Evolutionary conservation across 2,797 vertebrate species (phyloP).

Genomic region (Loriculus beryllinus): DNA sequence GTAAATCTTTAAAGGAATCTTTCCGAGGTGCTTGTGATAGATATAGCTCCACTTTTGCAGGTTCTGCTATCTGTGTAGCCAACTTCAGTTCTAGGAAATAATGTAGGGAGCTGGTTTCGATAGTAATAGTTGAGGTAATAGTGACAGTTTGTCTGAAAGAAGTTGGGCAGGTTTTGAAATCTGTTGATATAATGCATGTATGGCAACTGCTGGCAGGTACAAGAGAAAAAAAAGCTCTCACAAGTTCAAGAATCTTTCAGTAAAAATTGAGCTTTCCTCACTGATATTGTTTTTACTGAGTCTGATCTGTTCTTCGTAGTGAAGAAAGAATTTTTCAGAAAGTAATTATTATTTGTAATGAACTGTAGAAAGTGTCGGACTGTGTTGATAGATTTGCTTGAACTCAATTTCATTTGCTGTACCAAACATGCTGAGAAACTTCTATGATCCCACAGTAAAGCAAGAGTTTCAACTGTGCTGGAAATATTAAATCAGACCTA

Average conservation of each 20-base stretch:
- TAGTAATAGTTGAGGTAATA: background rate
- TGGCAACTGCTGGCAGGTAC: background rate
- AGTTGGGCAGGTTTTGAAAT: background rate
- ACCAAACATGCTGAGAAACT: background rate
- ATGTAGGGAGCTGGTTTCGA: background rate
- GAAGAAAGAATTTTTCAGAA: background rate
- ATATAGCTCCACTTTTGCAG: background rate
- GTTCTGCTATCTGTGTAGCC: background rate
- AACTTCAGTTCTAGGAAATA: background rate
- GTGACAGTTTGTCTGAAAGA: background rate
- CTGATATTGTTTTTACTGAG: background rate
- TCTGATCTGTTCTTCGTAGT: background rate
- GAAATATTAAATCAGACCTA: background rate
- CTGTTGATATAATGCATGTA: background rate
- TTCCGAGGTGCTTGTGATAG: background rate
- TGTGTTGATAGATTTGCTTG: conserved; percentile 31
- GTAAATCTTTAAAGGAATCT: background rate
- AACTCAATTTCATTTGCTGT: conserved; percentile 31
- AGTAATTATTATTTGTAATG: conserved; percentile 47
- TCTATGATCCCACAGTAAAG: background rate
- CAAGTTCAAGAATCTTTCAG: background rate
- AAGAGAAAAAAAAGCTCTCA: background rate
- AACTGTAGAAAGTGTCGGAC: background rate
- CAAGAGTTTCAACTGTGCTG: background rate
- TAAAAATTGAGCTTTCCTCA: background rate